Percentiles rank a stretch among this genome's conserved stretches.
These are phyloP conservation scores for Cryptosula pallasiana DNA, from an alignment of 2,888 invertebrate genomes.

Conservation along the genomic window DNA sequence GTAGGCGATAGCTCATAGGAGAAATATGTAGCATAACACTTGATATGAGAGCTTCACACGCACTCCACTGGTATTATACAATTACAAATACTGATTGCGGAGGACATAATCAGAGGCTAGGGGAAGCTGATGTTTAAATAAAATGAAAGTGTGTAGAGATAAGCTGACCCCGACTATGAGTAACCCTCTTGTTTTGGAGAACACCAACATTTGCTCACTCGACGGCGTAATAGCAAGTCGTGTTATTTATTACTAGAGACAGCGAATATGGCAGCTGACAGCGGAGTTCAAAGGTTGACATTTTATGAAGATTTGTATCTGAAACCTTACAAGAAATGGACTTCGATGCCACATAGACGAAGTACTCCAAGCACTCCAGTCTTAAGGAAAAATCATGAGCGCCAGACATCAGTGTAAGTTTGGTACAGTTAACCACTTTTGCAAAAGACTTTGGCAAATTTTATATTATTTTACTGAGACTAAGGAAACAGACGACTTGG, in stretches of 20 bases:
- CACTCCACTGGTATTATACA: background rate
- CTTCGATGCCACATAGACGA: background rate
- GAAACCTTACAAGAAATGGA: background rate
- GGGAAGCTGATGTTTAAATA: background rate
- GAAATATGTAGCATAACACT: no score
- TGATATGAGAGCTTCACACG: no score
- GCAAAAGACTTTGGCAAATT: no score
- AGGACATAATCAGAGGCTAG: background rate
- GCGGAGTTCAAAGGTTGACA: background rate
- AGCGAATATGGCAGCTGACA: background rate
- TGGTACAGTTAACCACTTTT: no score
- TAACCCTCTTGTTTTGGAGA: no score
- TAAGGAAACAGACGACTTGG: no score
- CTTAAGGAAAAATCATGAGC: background rate
- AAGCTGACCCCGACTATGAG: no score
- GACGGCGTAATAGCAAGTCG: background rate
- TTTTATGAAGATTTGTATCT: conserved; percentile 19
- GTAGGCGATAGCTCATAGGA: no score
- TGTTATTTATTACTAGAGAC: background rate
- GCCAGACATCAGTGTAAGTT: background rate
- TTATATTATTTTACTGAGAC: no score
- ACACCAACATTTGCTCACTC: no score
- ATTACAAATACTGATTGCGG: background rate
- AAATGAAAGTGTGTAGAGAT: background rate
- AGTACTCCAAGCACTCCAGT: background rate